Base-by-base conservation (phyloP, 2,797 vertebrate genomes). In the Luscinia luscinia region DNA sequence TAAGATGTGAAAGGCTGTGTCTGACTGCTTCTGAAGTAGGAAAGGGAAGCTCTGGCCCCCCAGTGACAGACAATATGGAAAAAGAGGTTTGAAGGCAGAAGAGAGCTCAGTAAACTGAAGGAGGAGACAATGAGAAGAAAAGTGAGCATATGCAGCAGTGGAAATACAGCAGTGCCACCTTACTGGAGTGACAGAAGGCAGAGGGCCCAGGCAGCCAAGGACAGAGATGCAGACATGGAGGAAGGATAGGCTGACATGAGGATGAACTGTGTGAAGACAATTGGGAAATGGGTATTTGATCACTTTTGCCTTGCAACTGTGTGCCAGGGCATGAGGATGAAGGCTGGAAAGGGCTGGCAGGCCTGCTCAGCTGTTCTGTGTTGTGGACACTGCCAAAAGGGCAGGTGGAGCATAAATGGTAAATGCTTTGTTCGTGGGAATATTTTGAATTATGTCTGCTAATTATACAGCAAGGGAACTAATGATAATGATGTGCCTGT, bases 361-460 rank as follows among this genome's bases (percentile, higher is more conserved):
- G 17, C 54, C 66, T 51, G 34, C 78, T 72, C 57, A 64, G 79
- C 61, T 68, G 0, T 54, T 78, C 43, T 32, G 49, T 38, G 46
- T 7, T 54, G 62, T n/a, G 62, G 72, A 38, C 4, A 12, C 55
- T 93, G 94, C 94, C 94, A 95, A 84, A 92, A 84, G 89, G 79
- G 89, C 92, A 95, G 89, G 89, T 95, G 94, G 87, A 94, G 43
- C 78, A 78, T 68, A 91, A 84, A 73, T 81, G 79, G 73, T 68
- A 87, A 95, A 64, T 79, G 86, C 92, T 85, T 83, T 68, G 38
- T 67, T 94, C 92, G 73, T 79, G 76, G 59, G 55, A 91, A 90
- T 81, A 78, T 86, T 90, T 15, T 90, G 88, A 90, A 84, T 95
- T 92, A 80, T 57, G 51, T 48, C 76, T 84, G 45, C 51, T 80